phyloP scores from a whole-genome alignment of 2,113 vertebrate genomes.

The Rhinolophus sinicus region DNA sequence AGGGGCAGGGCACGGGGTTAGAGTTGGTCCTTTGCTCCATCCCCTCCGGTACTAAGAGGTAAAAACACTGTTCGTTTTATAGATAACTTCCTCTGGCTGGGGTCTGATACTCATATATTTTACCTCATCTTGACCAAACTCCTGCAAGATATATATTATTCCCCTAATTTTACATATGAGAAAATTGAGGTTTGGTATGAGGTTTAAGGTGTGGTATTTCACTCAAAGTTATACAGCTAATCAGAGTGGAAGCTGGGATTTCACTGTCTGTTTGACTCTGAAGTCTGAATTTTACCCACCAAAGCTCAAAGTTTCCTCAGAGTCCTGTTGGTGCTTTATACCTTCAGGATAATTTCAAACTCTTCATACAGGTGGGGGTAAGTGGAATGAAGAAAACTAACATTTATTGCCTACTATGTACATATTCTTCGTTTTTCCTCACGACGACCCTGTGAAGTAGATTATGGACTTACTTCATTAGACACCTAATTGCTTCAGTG shows the following conservation, averaged over 20 bases:
- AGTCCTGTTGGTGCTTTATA: background rate
- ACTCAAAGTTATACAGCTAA: background rate
- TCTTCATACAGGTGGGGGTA: background rate
- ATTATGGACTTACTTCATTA: background rate
- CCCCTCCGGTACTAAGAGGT: no score
- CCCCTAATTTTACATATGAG: background rate
- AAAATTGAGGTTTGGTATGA: background rate
- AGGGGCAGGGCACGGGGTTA: background rate
- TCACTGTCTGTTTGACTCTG: background rate
- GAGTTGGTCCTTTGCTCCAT: background rate
- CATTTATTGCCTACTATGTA: background rate
- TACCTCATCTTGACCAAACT: background rate
- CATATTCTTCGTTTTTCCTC: background rate
- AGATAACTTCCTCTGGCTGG: background rate
- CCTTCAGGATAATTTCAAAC: background rate
- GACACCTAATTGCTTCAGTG: conserved; percentile 4
- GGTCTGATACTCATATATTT: background rate
- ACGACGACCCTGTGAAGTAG: background rate
- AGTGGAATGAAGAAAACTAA: background rate
- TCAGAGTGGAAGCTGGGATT: background rate
- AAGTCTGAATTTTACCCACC: background rate
- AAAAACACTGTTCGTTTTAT: background rate
- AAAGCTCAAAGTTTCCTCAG: background rate
- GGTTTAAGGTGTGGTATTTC: background rate
- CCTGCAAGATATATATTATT: background rate